phyloP scores from a whole-genome alignment of 1,140 invertebrate genomes.

The Coptotermes formosanus region DNA sequence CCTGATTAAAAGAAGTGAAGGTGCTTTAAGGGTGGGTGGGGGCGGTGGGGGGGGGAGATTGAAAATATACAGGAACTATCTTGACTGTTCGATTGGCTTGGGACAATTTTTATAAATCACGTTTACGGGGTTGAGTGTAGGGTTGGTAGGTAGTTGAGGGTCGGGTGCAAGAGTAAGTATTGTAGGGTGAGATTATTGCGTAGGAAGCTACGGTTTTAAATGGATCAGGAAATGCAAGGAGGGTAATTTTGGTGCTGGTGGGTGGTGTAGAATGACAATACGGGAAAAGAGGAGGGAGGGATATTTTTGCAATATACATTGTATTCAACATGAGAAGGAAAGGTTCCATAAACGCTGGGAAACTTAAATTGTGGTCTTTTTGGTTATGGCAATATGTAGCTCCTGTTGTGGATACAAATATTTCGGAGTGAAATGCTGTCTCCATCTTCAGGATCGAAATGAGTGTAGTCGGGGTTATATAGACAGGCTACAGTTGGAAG shows the following conservation, averaged over 20 bases:
- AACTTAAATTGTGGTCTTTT: too few species aligned
- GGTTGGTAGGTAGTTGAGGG: background rate
- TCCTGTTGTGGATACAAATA: too few species aligned
- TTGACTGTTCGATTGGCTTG: slow-evolving; percentile 14
- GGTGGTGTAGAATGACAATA: background rate
- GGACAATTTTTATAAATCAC: slow-evolving; percentile 17
- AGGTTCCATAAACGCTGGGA: too few species aligned
- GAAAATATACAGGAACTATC: background rate
- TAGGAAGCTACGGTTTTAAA: background rate
- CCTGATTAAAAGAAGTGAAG: background rate
- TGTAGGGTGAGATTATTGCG: background rate
- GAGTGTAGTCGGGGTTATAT: too few species aligned
- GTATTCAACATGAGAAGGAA: background rate
- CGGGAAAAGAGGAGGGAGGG: background rate
- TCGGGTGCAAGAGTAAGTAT: background rate
- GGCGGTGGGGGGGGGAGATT: background rate
- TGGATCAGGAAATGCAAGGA: background rate
- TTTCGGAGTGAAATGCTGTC: too few species aligned
- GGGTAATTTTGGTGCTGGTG: background rate
- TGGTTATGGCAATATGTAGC: too few species aligned
- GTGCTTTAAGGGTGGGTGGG: too few species aligned
- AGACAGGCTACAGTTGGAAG: too few species aligned
- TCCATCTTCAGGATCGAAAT: too few species aligned
- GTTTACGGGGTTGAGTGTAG: background rate
- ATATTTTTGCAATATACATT: background rate